Conservation (phyloP, 2,113 vertebrate genomes). For the Chaetodon trifascialis region DNA sequence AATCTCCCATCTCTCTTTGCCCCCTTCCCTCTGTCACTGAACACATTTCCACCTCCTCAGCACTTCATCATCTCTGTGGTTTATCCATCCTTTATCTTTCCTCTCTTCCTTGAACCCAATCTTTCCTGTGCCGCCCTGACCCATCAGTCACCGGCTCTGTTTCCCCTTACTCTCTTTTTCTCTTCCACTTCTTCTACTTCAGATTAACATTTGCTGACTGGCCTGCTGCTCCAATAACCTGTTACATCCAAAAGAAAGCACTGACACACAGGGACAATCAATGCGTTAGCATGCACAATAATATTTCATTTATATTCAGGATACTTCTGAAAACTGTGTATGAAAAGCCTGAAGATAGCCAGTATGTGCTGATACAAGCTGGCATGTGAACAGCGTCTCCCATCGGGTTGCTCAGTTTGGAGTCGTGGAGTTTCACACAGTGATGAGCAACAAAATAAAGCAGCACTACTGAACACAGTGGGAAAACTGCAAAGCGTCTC, state of each 20-base stretch:
- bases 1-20: constrained; percentile 15
- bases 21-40: constrained; percentile 14
- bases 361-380: constrained; percentile 44
- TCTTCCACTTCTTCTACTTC: constrained; percentile 47
- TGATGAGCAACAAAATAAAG: constrained; percentile 46
- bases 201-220: constrained; percentile 74
- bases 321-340: constrained; percentile 46
- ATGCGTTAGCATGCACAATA: constrained; percentile 53
- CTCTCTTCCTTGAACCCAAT: constrained; percentile 49
- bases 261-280: constrained; percentile 51
- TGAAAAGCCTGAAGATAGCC: constrained; percentile 39
- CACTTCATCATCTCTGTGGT: constrained; percentile 61
- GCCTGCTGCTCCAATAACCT: constrained; percentile 61
- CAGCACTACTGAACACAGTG: constrained; percentile 15
- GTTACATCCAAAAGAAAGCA: constrained; percentile 50
- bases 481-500: constrained; percentile 36
- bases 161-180: constrained; percentile 36
- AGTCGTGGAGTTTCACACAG: constrained; percentile 29
- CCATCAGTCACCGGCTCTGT: constrained; percentile 49
- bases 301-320: constrained; percentile 63
- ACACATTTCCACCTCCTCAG: constrained; percentile 48
- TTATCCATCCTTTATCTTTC: constrained; percentile 66
- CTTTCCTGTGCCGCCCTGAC: constrained; percentile 37
- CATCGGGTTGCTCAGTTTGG: constrained; percentile 15
- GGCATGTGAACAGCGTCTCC: constrained; percentile 41